These are phyloP conservation scores for Epinotia brunnichana DNA, from an alignment of 2,888 invertebrate genomes.

Conservation along the genomic window DNA sequence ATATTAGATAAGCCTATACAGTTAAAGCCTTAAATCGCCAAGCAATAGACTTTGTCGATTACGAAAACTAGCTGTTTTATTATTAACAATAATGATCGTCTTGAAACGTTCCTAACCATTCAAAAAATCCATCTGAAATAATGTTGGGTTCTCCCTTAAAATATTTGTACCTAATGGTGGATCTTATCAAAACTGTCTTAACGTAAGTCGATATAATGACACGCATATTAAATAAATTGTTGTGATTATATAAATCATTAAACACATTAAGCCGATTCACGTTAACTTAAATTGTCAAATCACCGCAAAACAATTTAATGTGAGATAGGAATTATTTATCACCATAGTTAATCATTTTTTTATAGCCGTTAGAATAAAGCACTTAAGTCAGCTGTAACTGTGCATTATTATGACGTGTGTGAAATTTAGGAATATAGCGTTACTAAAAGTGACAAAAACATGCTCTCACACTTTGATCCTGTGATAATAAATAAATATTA, in stretches of 20 bases:
- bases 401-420: constrained; percentile 53
- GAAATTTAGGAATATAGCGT: constrained; percentile 46
- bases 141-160: too few species aligned
- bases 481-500: too few species aligned
- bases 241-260: not conserved
- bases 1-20: too few species aligned
- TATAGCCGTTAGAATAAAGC: constrained; percentile 46
- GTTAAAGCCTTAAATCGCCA: too few species aligned
- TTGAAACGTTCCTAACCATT: too few species aligned
- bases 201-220: not conserved
- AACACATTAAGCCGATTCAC: not conserved
- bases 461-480: too few species aligned
- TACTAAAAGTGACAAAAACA: constrained; percentile 46
- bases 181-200: too few species aligned
- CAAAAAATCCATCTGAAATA: too few species aligned
- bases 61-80: too few species aligned
- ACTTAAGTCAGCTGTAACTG: constrained; percentile 53
- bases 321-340: constrained; percentile 15
- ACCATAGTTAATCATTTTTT: constrained; percentile 42
- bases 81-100: too few species aligned
- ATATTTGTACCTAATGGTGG: too few species aligned
- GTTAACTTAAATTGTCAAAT: constrained; percentile 9
- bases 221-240: not conserved
- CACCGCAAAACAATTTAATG: constrained; percentile 18
- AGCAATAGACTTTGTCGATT: too few species aligned